These are phyloP conservation scores for Fopius arisanus DNA, from an alignment of 1,140 invertebrate species.

Conservation along the genomic window DNA sequence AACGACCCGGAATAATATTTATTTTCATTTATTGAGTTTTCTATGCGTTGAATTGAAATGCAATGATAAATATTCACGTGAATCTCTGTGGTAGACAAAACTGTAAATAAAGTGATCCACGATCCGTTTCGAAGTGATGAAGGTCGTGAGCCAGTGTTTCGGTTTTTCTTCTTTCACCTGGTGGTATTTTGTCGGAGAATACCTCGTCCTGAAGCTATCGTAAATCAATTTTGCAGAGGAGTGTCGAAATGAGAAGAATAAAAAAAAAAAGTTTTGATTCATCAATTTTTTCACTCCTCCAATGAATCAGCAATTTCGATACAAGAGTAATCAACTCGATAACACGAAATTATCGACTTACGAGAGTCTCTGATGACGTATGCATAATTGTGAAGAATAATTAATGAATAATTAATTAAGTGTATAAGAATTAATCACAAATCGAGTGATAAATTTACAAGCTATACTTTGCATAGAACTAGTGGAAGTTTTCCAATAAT, in stretches of 20 bases:
- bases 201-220: background rate
- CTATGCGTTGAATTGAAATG: background rate
- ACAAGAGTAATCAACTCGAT: background rate
- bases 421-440: background rate
- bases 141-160: background rate
- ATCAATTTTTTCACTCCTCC: background rate
- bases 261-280: background rate
- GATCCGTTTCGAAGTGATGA: background rate
- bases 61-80: background rate
- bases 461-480: slow-evolving; percentile 91
- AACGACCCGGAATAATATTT: too few relatives aligned
- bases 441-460: slow-evolving; percentile 66
- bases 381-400: slow-evolving; percentile 1
- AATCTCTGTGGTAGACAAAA: background rate
- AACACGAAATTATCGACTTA: background rate
- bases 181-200: background rate
- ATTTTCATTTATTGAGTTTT: background rate
- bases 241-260: background rate
- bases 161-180: background rate
- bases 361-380: background rate
- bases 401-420: background rate
- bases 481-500: slow-evolving; percentile 78
- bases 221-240: background rate
- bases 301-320: background rate
- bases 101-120: background rate